These are phyloP conservation scores for Leptopterna dolabrata DNA, from an alignment of 2,888 invertebrate species.

Conservation along the genomic window DNA sequence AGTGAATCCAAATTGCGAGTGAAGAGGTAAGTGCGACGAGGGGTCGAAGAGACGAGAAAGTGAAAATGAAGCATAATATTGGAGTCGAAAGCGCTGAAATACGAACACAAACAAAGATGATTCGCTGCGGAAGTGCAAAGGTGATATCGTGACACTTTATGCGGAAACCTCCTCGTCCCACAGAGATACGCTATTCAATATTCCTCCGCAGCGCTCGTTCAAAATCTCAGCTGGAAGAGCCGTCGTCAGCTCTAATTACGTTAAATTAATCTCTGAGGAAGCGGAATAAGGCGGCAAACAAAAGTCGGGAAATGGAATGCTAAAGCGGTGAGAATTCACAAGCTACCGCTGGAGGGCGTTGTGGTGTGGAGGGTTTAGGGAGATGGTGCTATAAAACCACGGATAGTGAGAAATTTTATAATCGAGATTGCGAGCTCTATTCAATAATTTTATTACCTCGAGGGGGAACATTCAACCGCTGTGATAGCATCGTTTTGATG, in stretches of 20 bases:
- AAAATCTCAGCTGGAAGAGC: background rate
- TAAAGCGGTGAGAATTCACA: background rate
- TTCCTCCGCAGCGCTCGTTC: background rate
- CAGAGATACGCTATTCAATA: slow-evolving; percentile 9
- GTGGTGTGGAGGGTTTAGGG: no score
- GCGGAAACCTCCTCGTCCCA: background rate
- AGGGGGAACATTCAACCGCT: background rate
- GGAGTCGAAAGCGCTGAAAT: background rate
- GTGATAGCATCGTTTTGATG: background rate
- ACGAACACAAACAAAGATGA: background rate
- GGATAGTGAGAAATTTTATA: slow-evolving; percentile 7
- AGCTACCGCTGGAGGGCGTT: background rate
- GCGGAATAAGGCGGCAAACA: background rate
- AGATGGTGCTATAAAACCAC: background rate
- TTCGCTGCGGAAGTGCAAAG: background rate
- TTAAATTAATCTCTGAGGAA: background rate
- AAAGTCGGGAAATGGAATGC: slow-evolving; percentile 3
- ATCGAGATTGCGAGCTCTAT: background rate
- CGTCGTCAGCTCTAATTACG: slow-evolving; percentile 21
- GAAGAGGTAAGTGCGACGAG: no score
- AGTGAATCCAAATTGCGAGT: no score
- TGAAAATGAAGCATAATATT: no score
- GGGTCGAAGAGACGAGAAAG: no score
- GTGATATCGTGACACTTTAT: background rate
- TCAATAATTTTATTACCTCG: background rate